A percentile compares a stretch with the other conserved stretches of the same genome.
These are phyloP conservation scores for Scaptomyza caliginosa DNA, from an alignment of 2,888 invertebrate species.

Conservation along the genomic window DNA sequence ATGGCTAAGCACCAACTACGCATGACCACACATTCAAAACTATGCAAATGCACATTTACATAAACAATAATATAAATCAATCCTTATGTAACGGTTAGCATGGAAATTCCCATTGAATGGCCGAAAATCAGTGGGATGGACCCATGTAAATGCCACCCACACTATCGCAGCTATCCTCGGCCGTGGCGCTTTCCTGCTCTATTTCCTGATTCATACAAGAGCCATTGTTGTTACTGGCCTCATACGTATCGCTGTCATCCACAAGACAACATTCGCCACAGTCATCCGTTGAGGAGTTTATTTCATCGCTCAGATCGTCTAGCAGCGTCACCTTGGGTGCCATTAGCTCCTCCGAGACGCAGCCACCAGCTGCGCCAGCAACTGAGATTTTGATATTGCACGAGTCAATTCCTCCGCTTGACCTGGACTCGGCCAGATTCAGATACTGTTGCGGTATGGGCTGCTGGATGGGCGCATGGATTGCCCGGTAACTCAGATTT, in stretches of 20 bases:
- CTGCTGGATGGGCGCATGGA: slow-evolving; percentile 52
- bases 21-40: slow-evolving; percentile 1
- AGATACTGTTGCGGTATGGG: slow-evolving; percentile 61
- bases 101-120: slow-evolving; percentile 66
- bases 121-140: slow-evolving; percentile 65
- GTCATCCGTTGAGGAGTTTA: slow-evolving; percentile 69
- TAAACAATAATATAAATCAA: slow-evolving; percentile 1
- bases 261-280: slow-evolving; percentile 70
- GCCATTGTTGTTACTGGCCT: slow-evolving; percentile 50
- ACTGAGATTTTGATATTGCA: slow-evolving; percentile 65
- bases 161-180: slow-evolving; percentile 62
- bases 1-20: neutral
- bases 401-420: slow-evolving; percentile 12
- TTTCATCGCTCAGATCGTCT: slow-evolving; percentile 69
- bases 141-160: slow-evolving; percentile 62
- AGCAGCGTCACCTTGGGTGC: slow-evolving; percentile 77
- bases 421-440: slow-evolving; percentile 14
- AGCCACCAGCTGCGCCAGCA: slow-evolving; percentile 16
- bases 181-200: slow-evolving; percentile 53
- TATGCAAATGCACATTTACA: neutral
- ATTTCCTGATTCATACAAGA: slow-evolving; percentile 23
- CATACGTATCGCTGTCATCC: slow-evolving; percentile 68
- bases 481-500: slow-evolving; percentile 62
- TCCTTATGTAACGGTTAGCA: slow-evolving; percentile 25
- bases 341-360: slow-evolving; percentile 48